Conservation (phyloP, 2,113 vertebrate species). For the Rhinolophus ferrumequinum region DNA sequence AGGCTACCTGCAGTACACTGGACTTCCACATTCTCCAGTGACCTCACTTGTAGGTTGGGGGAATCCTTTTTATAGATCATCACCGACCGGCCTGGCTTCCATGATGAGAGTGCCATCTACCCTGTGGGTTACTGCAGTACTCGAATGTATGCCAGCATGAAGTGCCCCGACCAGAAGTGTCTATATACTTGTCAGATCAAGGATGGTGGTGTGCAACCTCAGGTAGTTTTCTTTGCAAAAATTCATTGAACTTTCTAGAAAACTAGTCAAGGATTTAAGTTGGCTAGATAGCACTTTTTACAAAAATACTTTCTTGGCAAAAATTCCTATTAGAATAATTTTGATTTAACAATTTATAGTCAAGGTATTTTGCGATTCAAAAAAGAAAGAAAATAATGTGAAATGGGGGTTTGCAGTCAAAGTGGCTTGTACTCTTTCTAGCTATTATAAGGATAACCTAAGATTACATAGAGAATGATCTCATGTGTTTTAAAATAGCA, state of each 20-base stretch:
- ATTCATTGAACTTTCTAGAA: neutral
- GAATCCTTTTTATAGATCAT: constrained; percentile 87
- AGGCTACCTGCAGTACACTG: neutral
- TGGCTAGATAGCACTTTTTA: neutral
- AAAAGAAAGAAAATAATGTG: neutral
- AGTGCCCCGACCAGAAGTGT: constrained; percentile 89
- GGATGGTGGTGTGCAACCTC: constrained; percentile 89
- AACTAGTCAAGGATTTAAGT: neutral
- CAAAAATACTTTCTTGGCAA: constrained; percentile 16
- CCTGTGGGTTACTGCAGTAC: constrained; percentile 96
- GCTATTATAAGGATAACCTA: neutral
- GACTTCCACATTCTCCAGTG: neutral
- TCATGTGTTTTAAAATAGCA: neutral
- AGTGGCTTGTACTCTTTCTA: neutral
- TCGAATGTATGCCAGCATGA: constrained; percentile 90
- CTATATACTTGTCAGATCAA: constrained; percentile 96
- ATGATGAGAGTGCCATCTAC: constrained; percentile 92
- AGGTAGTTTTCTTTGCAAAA: constrained; percentile 83
- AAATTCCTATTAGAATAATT: constrained; percentile 17
- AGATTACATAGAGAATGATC: neutral
- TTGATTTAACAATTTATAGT: neutral
- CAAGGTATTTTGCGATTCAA: neutral
- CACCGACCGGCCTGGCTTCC: constrained; percentile 91
- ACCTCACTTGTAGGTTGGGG: neutral
- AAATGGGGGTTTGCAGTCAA: neutral